phyloP scores from a whole-genome alignment of 2,888 invertebrate species.

The Athalia rosae region DNA sequence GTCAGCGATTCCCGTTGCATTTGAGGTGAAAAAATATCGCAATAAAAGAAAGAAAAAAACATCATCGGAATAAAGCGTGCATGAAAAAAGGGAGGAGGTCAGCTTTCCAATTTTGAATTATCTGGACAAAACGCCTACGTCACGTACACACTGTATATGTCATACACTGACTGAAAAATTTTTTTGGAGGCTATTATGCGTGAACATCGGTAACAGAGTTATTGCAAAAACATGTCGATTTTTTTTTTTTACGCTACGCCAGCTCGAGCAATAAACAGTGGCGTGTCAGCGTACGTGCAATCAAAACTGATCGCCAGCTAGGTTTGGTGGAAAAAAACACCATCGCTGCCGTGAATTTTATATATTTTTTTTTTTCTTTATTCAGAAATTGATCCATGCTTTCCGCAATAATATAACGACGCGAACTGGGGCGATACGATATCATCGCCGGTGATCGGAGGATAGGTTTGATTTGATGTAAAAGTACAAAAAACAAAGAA shows the following conservation, averaged over 20 bases:
- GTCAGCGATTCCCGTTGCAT: too few relatives aligned
- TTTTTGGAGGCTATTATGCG: neutral
- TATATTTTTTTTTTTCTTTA: neutral
- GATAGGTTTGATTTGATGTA: conserved; percentile 11
- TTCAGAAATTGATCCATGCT: too few relatives aligned
- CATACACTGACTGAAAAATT: conserved; percentile 2
- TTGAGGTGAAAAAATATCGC: neutral
- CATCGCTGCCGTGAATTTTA: neutral
- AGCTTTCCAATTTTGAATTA: conserved; percentile 26
- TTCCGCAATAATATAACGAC: neutral
- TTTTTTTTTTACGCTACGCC: neutral
- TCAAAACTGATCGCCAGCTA: too few relatives aligned
- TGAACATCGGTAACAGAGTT: neutral
- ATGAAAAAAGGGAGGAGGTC: neutral
- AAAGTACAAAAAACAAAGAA: neutral
- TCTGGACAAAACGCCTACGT: neutral
- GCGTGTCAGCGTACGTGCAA: too few relatives aligned
- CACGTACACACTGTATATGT: neutral
- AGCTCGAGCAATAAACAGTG: too few relatives aligned
- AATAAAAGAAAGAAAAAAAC: neutral
- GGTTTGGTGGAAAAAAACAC: too few relatives aligned
- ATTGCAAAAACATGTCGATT: conserved; percentile 11
- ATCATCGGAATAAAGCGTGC: neutral
- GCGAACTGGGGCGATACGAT: neutral
- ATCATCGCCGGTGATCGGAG: neutral